Percentiles rank a stretch among this genome's conserved stretches.
phyloP scores from a whole-genome alignment of 92 coral and sea anemone genomes.

The Metridium senile region DNA sequence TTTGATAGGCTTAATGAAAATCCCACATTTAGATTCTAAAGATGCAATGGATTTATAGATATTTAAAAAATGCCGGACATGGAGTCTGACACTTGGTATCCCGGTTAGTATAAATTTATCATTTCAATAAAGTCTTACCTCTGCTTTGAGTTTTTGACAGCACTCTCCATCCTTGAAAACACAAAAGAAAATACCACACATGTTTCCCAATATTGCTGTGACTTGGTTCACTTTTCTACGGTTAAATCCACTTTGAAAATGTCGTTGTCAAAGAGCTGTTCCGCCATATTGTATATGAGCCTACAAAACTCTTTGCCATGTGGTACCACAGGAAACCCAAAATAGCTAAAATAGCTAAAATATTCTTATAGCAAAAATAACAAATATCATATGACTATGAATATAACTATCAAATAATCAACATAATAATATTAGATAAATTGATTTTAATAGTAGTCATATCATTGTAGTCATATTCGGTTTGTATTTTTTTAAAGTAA shows the following conservation, averaged over 20 bases:
- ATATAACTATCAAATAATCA: too few relatives aligned
- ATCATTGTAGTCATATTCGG: not conserved
- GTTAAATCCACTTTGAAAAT: not conserved
- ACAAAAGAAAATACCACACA: constrained; percentile 85
- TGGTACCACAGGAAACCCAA: constrained; percentile 6
- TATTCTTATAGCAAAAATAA: too few relatives aligned
- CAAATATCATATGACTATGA: too few relatives aligned
- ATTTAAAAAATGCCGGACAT: too few relatives aligned
- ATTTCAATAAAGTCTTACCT: constrained; percentile 24
- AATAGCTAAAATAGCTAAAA: too few relatives aligned
- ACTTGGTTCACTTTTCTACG: not conserved
- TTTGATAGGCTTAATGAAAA: too few relatives aligned
- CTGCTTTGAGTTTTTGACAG: constrained; percentile 7
- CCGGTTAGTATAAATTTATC: not conserved
- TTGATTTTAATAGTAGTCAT: too few relatives aligned
- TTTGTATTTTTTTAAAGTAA: not conserved
- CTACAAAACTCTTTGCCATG: not conserved
- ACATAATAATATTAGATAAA: too few relatives aligned
- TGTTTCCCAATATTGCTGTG: not conserved
- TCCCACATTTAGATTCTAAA: too few relatives aligned
- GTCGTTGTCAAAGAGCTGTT: not conserved
- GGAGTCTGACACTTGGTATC: too few relatives aligned
- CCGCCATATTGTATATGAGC: constrained; percentile 57
- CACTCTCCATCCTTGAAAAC: constrained; percentile 29
- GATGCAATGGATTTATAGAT: too few relatives aligned